These are phyloP conservation scores for Megaceryle maxima DNA, from an alignment of 2,113 vertebrate genomes.

Conservation along the genomic window DNA sequence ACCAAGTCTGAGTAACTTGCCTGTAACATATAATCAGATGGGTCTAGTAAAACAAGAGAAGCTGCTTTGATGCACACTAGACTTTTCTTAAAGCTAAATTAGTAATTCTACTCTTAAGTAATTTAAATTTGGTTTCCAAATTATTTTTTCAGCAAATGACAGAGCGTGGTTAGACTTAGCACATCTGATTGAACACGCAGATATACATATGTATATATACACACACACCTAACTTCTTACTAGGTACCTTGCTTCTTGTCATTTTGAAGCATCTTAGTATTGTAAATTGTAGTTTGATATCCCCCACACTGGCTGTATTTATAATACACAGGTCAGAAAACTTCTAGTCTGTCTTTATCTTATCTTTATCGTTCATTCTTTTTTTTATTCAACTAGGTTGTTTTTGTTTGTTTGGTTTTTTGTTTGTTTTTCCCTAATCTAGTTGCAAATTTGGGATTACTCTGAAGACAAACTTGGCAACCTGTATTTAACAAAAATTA, in stretches of 20 bases:
- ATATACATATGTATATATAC: rapidly evolving
- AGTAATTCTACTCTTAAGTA: neutral
- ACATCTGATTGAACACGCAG: neutral
- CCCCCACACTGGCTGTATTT: neutral
- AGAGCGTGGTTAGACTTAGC: neutral
- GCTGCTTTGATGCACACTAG: neutral
- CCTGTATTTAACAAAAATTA: neutral
- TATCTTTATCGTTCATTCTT: neutral
- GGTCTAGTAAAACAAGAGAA: neutral
- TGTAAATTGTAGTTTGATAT: neutral
- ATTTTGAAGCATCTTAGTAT: neutral
- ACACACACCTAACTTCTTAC: neutral
- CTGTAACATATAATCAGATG: neutral
- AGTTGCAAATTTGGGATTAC: neutral
- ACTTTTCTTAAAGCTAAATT: neutral
- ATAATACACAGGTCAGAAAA: neutral
- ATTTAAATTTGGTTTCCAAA: neutral
- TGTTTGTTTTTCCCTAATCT: neutral
- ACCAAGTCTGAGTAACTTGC: neutral
- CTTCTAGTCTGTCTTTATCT: neutral
- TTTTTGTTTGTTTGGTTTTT: neutral
- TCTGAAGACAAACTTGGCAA: neutral
- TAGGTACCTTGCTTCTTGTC: neutral
- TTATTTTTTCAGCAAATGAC: neutral
- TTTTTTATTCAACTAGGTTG: neutral